Percentiles rank a stretch among this genome's conserved stretches.
Evolutionary conservation across 2,888 invertebrate genomes (phyloP).

Genomic region (Heliconius ismenius): DNA sequence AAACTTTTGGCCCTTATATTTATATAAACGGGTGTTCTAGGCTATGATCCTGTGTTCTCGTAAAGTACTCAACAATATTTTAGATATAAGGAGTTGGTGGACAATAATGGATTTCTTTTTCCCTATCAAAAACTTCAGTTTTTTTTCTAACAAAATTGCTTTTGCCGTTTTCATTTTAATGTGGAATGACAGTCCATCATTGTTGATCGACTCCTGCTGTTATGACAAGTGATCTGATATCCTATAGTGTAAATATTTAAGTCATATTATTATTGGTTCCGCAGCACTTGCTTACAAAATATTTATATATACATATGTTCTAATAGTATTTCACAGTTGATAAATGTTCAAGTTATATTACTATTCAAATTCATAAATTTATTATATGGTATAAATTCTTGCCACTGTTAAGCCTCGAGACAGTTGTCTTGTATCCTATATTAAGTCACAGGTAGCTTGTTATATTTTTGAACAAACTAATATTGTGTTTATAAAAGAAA

Average conservation of each 20-base stretch:
- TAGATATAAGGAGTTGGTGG: constrained; percentile 3
- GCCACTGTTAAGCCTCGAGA: constrained; percentile 14
- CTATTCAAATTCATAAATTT: constrained; percentile 20
- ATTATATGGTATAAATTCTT: constrained; percentile 10
- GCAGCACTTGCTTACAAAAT: constrained; percentile 11
- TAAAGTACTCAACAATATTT: constrained; percentile 9
- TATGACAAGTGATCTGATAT: constrained; percentile 16
- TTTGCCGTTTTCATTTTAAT: neutral
- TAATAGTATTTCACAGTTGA: constrained; percentile 24
- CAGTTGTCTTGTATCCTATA: constrained; percentile 17
- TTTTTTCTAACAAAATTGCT: neutral
- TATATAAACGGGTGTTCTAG: constrained; percentile 18
- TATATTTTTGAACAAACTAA: constrained; percentile 22
- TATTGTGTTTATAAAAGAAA: constrained; percentile 11
- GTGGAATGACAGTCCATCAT: neutral
- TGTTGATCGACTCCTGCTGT: neutral
- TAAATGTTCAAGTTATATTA: constrained; percentile 20
- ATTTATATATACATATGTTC: constrained; percentile 16
- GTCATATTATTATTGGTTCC: constrained; percentile 7
- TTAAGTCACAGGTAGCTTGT: constrained; percentile 18
- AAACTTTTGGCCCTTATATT: constrained; percentile 18
- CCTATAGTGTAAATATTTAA: constrained; percentile 21
- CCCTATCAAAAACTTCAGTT: too few species aligned
- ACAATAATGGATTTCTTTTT: neutral
- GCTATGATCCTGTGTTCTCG: constrained; percentile 25